A percentile compares a stretch with the other conserved stretches of the same genome.
phyloP scores from a whole-genome alignment of 2,888 invertebrate genomes.

The Bombylius major region DNA sequence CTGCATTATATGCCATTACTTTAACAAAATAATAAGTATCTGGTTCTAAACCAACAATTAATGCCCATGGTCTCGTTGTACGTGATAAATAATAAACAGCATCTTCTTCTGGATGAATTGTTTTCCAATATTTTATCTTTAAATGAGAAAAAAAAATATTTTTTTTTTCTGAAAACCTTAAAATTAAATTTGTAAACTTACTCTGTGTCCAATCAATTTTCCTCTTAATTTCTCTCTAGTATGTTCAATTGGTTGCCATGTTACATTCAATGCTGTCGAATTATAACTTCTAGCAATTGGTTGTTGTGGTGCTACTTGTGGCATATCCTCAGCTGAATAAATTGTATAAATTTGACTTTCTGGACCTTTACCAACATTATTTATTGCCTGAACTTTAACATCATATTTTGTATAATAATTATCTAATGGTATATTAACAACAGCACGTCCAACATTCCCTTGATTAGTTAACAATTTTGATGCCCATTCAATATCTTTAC shows the following conservation, averaged over 20 bases:
- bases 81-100: constrained; percentile 75
- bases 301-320: constrained; percentile 75
- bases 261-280: constrained; percentile 83
- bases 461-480: constrained; percentile 46
- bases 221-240: constrained; percentile 75
- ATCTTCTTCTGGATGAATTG: constrained; percentile 59
- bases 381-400: constrained; percentile 73
- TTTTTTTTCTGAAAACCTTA: neutral
- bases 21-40: constrained; percentile 89
- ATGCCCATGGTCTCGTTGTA: constrained; percentile 69
- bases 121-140: constrained; percentile 82
- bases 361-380: constrained; percentile 71
- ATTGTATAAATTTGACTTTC: constrained; percentile 61
- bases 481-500: constrained; percentile 63
- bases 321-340: constrained; percentile 86
- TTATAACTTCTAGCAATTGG: constrained; percentile 70
- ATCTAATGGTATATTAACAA: constrained; percentile 58
- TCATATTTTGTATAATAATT: constrained; percentile 75
- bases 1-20: constrained; percentile 92
- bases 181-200: constrained; percentile 27
- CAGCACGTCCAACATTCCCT: constrained; percentile 66
- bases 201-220: constrained; percentile 81
- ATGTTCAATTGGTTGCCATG: constrained; percentile 79
- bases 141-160: constrained; percentile 5
- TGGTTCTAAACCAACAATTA: constrained; percentile 85